Conservation (phyloP, 2,888 invertebrate genomes). For the Conops quadrifasciatus region DNA sequence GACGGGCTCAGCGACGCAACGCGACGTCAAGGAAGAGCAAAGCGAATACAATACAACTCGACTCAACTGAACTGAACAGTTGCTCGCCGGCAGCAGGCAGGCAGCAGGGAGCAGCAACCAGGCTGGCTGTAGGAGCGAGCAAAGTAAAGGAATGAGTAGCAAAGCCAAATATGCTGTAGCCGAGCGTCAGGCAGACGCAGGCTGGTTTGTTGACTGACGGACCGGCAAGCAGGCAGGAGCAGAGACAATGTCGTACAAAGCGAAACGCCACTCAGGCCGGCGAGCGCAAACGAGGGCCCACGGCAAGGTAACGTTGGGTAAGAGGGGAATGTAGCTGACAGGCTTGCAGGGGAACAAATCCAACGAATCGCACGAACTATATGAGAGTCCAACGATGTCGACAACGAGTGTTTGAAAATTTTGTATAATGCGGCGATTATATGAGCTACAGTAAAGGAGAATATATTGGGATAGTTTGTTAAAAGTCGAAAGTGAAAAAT, state of each 20-base stretch:
- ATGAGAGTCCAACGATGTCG: constrained; percentile 17
- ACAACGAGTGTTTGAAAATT: constrained; percentile 23
- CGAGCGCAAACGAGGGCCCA: constrained; percentile 1
- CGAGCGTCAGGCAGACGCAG: not conserved
- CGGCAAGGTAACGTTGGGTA: not conserved
- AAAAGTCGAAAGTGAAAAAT: not conserved
- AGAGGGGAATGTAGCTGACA: constrained; percentile 17
- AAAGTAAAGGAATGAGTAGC: constrained; percentile 3
- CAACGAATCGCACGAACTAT: constrained; percentile 17
- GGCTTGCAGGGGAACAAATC: constrained; percentile 15
- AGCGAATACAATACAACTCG: constrained; percentile 38
- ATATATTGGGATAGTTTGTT: not conserved
- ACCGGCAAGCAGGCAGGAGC: constrained; percentile 20
- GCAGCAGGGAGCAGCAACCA: not conserved
- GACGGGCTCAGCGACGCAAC: not conserved
- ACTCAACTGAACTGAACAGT: constrained; percentile 38
- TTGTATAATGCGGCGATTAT: constrained; percentile 16
- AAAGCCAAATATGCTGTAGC: no score
- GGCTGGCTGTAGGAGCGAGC: not conserved
- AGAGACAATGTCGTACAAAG: constrained; percentile 24
- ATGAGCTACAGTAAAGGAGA: constrained; percentile 23
- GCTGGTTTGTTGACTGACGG: not conserved
- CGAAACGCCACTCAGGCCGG: constrained; percentile 21
- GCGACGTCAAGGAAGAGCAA: constrained; percentile 20
- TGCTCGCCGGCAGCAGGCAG: not conserved